These are phyloP conservation scores for Rostratula benghalensis DNA, from an alignment of 2,113 vertebrate genomes.

Conservation along the genomic window DNA sequence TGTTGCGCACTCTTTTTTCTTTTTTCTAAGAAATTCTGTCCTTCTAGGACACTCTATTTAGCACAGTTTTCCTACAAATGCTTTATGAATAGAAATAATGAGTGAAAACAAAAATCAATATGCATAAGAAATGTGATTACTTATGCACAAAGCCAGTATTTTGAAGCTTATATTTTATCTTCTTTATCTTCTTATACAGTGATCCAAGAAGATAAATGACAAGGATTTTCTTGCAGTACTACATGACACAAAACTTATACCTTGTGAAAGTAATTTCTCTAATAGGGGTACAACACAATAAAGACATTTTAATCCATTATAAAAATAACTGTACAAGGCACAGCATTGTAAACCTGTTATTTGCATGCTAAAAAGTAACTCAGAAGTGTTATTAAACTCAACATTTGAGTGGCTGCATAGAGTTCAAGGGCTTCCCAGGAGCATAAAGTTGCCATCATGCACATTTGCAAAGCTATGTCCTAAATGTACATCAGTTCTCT, in stretches of 20 bases:
- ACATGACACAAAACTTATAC: neutral
- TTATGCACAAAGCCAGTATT: neutral
- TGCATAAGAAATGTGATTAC: neutral
- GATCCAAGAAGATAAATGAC: neutral
- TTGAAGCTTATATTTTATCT: neutral
- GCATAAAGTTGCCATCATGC: neutral
- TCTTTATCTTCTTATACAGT: neutral
- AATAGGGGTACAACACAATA: neutral
- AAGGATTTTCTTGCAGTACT: neutral
- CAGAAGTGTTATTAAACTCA: neutral
- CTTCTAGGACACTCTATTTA: neutral
- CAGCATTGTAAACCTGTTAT: neutral
- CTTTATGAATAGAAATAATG: neutral
- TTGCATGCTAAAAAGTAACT: neutral
- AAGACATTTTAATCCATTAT: neutral
- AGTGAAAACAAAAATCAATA: neutral
- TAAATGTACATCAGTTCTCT: neutral
- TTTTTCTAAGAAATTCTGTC: neutral
- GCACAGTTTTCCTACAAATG: neutral
- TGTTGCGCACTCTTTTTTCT: accelerated
- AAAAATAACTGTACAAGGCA: neutral
- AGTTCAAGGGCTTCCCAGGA: neutral
- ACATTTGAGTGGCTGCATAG: neutral
- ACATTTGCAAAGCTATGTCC: neutral
- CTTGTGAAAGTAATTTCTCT: neutral